phyloP scores from a whole-genome alignment of 2,888 invertebrate species.

The Mongoloraphidia duomilia region DNA sequence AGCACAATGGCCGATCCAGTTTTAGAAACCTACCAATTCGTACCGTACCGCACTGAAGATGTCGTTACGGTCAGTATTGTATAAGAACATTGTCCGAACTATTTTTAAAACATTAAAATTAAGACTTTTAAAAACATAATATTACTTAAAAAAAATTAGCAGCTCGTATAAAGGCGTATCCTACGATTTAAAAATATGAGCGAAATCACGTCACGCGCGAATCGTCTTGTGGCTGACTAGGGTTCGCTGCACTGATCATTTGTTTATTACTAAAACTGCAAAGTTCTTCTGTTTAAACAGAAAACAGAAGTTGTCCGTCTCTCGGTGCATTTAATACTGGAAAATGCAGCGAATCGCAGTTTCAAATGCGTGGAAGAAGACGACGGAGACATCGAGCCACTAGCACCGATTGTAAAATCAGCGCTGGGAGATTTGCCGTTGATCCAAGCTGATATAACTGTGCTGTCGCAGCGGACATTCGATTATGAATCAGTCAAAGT shows the following conservation, averaged over 20 bases:
- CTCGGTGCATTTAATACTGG: conserved; percentile 54
- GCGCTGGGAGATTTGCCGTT: conserved; percentile 52
- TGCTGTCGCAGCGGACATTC: conserved; percentile 37
- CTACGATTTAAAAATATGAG: too few relatives aligned
- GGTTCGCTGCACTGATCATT: too few relatives aligned
- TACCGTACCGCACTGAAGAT: conserved; percentile 37
- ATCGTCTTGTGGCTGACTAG: too few relatives aligned
- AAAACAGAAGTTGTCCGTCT: conserved; percentile 24
- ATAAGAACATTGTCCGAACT: too few relatives aligned
- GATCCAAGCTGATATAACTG: conserved; percentile 47
- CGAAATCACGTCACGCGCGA: too few relatives aligned
- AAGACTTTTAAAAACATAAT: too few relatives aligned
- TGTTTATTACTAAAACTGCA: too few relatives aligned
- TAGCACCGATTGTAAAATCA: conserved; percentile 40
- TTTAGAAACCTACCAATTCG: conserved; percentile 58
- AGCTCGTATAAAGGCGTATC: too few relatives aligned
- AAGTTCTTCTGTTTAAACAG: too few relatives aligned
- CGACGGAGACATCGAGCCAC: conserved; percentile 27
- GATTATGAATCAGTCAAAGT: conserved; percentile 38
- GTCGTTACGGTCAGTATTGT: conserved; percentile 13
- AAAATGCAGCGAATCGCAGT: conserved; percentile 50
- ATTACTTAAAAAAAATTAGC: too few relatives aligned
- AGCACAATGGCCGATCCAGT: conserved; percentile 57
- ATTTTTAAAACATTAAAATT: too few relatives aligned
- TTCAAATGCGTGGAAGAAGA: conserved; percentile 35